A percentile compares a stretch with the other conserved stretches of the same genome.
These are phyloP conservation scores for Musca vetustissima DNA, from an alignment of 1,140 invertebrate genomes.

Conservation along the genomic window DNA sequence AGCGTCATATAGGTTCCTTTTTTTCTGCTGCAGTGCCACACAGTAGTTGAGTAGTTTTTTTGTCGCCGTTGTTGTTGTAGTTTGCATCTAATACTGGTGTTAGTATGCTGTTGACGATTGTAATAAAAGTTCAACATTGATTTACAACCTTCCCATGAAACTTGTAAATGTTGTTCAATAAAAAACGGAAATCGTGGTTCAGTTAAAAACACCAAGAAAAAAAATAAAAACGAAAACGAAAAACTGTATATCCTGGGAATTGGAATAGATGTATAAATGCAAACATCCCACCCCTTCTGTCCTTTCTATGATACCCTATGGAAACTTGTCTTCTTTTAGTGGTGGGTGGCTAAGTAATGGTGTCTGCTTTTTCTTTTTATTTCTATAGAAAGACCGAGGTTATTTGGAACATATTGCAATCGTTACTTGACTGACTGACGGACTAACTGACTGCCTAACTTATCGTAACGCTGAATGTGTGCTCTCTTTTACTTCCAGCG, in stretches of 20 bases:
- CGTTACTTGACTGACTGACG: no score
- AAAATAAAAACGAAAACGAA: no score
- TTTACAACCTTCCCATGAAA: conserved; percentile 23
- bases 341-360: no score
- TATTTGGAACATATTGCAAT: conserved; percentile 5
- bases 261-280: not conserved
- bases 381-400: not conserved
- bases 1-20: no score
- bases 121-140: conserved; percentile 24
- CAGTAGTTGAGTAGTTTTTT: not conserved
- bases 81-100: not conserved
- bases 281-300: no score
- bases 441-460: no score
- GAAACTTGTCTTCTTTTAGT: no score
- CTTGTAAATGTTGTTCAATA: conserved; percentile 22
- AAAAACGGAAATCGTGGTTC: not conserved
- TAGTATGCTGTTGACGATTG: conserved; percentile 22
- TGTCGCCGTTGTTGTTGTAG: not conserved
- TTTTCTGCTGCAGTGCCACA: not conserved
- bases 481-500: no score
- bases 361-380: not conserved
- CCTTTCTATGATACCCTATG: no score
- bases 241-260: no score
- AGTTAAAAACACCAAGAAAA: not conserved
- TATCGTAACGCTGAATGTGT: no score